phyloP scores from a whole-genome alignment of 2,888 invertebrate genomes.

The Ennomos fuscantarius region DNA sequence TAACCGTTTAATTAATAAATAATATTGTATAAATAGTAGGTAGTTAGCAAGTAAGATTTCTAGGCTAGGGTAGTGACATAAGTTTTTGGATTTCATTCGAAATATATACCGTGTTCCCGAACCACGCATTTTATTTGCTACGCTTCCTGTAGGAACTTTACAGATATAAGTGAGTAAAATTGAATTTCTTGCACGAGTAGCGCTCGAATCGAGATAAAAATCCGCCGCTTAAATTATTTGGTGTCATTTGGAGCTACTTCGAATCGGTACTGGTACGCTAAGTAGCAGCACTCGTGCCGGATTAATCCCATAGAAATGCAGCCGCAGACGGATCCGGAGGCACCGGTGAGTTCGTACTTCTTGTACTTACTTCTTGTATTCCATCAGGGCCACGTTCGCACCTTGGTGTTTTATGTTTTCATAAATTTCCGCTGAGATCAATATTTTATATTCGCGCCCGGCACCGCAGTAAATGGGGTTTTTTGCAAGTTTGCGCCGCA shows the following conservation, averaged over 20 bases:
- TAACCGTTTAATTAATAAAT: too few species aligned
- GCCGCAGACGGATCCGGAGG: constrained; percentile 49
- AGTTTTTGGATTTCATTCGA: too few species aligned
- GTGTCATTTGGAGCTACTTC: constrained; percentile 41
- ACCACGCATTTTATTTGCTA: too few species aligned
- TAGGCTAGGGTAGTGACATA: too few species aligned
- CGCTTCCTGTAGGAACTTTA: too few species aligned
- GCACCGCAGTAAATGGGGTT: constrained; percentile 64
- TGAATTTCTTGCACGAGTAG: constrained; percentile 47
- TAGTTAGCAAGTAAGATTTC: too few species aligned
- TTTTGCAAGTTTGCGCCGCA: constrained; percentile 65
- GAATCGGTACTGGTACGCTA: constrained; percentile 39
- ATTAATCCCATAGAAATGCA: constrained; percentile 50
- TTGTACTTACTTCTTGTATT: too few species aligned
- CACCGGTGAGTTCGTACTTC: constrained; percentile 53
- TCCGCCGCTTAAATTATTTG: constrained; percentile 46
- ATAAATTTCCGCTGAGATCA: constrained; percentile 80
- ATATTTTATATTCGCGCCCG: constrained; percentile 79
- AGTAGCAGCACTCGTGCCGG: constrained; percentile 44
- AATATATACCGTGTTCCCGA: too few species aligned
- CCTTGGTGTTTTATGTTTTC: constrained; percentile 79
- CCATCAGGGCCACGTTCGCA: constrained; percentile 67
- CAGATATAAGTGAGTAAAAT: constrained; percentile 50
- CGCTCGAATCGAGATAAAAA: constrained; percentile 41
- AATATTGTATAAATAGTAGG: too few species aligned